These are phyloP conservation scores for Poecilia picta DNA, from an alignment of 2,797 vertebrate genomes.

Conservation along the genomic window DNA sequence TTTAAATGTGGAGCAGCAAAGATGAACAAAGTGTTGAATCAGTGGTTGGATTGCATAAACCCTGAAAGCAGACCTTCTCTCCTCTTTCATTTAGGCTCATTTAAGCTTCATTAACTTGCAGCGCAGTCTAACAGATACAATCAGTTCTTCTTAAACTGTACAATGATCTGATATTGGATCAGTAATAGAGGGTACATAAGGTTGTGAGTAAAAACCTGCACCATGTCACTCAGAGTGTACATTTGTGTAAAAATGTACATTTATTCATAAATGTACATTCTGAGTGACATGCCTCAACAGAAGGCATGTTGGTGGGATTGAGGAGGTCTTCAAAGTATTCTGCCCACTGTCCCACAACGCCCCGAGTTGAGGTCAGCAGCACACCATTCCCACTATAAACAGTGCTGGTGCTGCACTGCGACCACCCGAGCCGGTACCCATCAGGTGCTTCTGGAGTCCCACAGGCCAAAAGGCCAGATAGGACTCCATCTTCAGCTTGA, in stretches of 20 bases:
- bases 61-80: background rate
- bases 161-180: background rate
- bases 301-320: too few species aligned
- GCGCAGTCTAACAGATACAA: background rate
- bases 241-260: background rate
- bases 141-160: background rate
- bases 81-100: background rate
- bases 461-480: too few species aligned
- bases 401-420: too few species aligned
- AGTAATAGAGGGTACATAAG: background rate
- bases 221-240: background rate
- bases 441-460: too few species aligned
- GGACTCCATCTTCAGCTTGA: too few species aligned
- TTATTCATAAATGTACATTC: too few species aligned
- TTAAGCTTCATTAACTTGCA: background rate
- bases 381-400: too few species aligned
- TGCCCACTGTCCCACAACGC: too few species aligned
- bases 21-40: background rate
- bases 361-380: too few species aligned
- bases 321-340: too few species aligned
- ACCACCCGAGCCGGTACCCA: too few species aligned
- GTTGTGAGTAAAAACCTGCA: background rate
- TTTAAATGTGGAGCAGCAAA: constrained; percentile 2
- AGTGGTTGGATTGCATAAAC: background rate
- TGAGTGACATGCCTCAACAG: too few species aligned